A percentile compares a stretch with the other conserved stretches of the same genome.
Conservation (phyloP, 2,888 invertebrate genomes). For the Pammene aurita region DNA sequence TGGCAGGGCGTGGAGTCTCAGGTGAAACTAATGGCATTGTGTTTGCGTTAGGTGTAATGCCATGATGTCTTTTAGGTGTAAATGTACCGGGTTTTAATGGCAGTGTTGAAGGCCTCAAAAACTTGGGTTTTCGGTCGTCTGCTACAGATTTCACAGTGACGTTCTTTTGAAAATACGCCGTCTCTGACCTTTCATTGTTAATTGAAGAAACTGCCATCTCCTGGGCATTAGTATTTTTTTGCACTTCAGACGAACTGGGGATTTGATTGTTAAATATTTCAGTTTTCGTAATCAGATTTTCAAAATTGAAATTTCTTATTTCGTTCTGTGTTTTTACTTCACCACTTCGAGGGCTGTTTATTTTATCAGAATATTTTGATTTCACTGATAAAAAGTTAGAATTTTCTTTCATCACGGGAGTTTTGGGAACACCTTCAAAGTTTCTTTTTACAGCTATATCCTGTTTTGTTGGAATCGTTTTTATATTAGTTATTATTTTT, state of each 20-base stretch:
- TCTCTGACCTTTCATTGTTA: slow-evolving; percentile 76
- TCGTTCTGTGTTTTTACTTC: slow-evolving; percentile 67
- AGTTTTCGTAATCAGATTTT: slow-evolving; percentile 78
- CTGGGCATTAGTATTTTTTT: slow-evolving; percentile 68
- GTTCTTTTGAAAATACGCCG: slow-evolving; percentile 78
- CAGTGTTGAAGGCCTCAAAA: slow-evolving; percentile 91
- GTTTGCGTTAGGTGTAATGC: slow-evolving; percentile 91
- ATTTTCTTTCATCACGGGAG: slow-evolving; percentile 66
- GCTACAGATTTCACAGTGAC: slow-evolving; percentile 55
- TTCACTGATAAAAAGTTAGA: slow-evolving; percentile 57
- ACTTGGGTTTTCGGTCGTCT: slow-evolving; percentile 84
- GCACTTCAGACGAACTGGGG: slow-evolving; percentile 71
- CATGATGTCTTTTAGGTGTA: slow-evolving; percentile 91
- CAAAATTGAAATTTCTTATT: slow-evolving; percentile 76
- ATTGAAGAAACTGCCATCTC: slow-evolving; percentile 55
- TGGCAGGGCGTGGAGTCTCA: slow-evolving; percentile 94
- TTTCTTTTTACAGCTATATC: slow-evolving; percentile 67
- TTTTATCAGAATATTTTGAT: slow-evolving; percentile 62
- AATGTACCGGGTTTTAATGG: slow-evolving; percentile 93
- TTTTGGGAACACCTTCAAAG: slow-evolving; percentile 66
- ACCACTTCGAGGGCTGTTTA: slow-evolving; percentile 52
- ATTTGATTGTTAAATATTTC: slow-evolving; percentile 79
- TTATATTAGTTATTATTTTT: slow-evolving; percentile 57
- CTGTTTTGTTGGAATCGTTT: slow-evolving; percentile 56
- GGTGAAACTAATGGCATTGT: slow-evolving; percentile 94